Base-by-base conservation (phyloP, 2,113 vertebrate species). In the Mohoua ochrocephala region DNA sequence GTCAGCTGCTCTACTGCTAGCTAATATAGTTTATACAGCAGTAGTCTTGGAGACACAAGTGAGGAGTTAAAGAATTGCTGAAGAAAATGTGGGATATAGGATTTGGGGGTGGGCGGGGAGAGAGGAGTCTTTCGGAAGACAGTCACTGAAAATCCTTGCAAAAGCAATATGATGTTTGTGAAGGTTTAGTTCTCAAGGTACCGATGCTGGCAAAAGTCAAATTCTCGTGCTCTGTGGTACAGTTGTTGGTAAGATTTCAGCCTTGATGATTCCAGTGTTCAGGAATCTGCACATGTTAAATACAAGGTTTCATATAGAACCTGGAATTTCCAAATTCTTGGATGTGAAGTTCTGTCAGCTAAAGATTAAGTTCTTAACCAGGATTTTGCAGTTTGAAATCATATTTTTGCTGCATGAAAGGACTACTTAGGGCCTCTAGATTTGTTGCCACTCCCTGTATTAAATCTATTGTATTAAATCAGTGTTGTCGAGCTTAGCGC, bases 71-170 rank as follows among this genome's bases (percentile, higher is more conserved):
- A 70, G 59, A 89, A 57, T 57, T 77, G 26, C 33, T 80, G 78
- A 26, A 65, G n/a, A 76, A 75, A 88, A 57, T 31, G 15, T 30
- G 7, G 10, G 47, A 20, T 60, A 12, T 56, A 73, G 31, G 68
- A 86, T 80, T 67, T 39, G 9, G 11, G 17, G 8, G 2, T 9
- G 7, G 2, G 0, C 1, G 1, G 4, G 4, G 2, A 13, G 13
- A 27, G 7, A 26, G 13, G 26, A 76, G 9, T 41, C 3, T 71
- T 79, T 77, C n/a, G n/a, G 20, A 71, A 73, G 53, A 52, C 8
- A 61, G 12, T 31, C 14, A 23, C 54, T 88, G 31, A 52, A 92
- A 88, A 61, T 60, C 26, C 31, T 61, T 84, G 56, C 20, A 39
- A 42, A 64, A 65, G 33, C 3, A 3, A 3, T 54, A 8, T 64